Percentiles rank a stretch among this genome's conserved stretches.
These are phyloP conservation scores for Polymixis lichenea DNA, from an alignment of 2,888 invertebrate species.

Conservation along the genomic window DNA sequence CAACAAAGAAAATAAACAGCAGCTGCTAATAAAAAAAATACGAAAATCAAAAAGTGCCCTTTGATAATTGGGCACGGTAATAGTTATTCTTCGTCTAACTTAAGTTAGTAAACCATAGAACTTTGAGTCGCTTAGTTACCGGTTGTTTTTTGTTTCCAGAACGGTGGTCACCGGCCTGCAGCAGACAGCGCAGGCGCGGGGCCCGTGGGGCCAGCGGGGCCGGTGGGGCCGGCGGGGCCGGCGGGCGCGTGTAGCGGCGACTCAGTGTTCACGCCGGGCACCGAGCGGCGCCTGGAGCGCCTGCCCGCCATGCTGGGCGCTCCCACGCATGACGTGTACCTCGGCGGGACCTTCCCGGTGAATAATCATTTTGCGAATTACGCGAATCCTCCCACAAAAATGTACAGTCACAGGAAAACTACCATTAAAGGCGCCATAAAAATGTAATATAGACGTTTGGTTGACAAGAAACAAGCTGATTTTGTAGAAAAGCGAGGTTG, in stretches of 20 bases:
- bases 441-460: no score
- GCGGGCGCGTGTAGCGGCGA: conserved; percentile 63
- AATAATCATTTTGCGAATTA: conserved; percentile 30
- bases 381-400: no score
- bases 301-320: conserved; percentile 87
- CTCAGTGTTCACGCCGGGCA: conserved; percentile 84
- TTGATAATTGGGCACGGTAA: no score
- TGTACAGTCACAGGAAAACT: no score
- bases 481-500: conserved; percentile 6
- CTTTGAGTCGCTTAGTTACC: conserved; percentile 5
- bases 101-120: conserved; percentile 4
- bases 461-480: neutral
- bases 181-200: conserved; percentile 63
- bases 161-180: conserved; percentile 72
- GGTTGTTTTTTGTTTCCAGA: conserved; percentile 62
- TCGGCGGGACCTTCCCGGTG: conserved; percentile 94
- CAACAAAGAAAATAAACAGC: neutral
- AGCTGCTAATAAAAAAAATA: neutral
- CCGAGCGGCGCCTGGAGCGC: conserved; percentile 85
- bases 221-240: conserved; percentile 57
- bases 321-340: conserved; percentile 93
- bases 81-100: neutral
- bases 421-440: neutral
- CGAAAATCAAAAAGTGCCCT: neutral
- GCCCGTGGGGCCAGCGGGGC: neutral